A percentile compares a stretch with the other conserved stretches of the same genome.
These are phyloP conservation scores for Cathartes aura DNA, from an alignment of 2,113 vertebrate species.

Conservation along the genomic window DNA sequence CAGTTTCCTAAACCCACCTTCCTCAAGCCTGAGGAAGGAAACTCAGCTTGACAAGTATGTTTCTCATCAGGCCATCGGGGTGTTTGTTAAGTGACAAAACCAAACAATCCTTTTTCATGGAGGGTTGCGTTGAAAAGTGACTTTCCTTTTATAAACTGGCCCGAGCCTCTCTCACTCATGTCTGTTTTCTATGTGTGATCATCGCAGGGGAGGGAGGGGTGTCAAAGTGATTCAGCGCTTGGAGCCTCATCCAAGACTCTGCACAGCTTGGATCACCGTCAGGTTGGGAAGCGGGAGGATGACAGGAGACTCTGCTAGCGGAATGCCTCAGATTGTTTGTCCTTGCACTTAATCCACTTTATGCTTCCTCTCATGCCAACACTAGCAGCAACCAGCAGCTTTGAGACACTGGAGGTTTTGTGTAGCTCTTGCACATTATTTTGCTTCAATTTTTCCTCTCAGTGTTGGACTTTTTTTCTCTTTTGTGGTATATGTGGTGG, in stretches of 20 bases:
- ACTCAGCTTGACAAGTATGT: not conserved
- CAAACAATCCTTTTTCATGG: not conserved
- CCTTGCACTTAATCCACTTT: constrained; percentile 60
- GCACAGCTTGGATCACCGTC: constrained; percentile 38
- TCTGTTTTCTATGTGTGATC: constrained; percentile 17
- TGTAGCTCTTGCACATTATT: constrained; percentile 6
- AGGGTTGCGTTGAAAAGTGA: not conserved
- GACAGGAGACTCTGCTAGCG: constrained; percentile 37
- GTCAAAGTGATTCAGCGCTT: constrained; percentile 38
- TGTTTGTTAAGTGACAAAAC: constrained; percentile 6
- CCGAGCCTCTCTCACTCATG: not conserved
- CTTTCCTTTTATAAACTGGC: constrained; percentile 32
- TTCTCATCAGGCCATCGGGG: not conserved
- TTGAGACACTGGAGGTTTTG: constrained; percentile 56
- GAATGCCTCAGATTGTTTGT: constrained; percentile 51
- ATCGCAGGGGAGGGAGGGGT: not conserved
- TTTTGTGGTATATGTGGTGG: constrained; percentile 34
- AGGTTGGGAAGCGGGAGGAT: constrained; percentile 11
- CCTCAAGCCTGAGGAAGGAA: not conserved
- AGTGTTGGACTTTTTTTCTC: not conserved
- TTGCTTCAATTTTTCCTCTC: constrained; percentile 40
- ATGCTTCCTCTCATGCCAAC: constrained; percentile 46
- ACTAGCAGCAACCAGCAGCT: constrained; percentile 48
- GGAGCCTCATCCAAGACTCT: constrained; percentile 39
- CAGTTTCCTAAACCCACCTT: not conserved